Percentiles rank a stretch among this genome's conserved stretches.
phyloP scores from a whole-genome alignment of 1,140 invertebrate genomes.

The Drosophila repleta region DNA sequence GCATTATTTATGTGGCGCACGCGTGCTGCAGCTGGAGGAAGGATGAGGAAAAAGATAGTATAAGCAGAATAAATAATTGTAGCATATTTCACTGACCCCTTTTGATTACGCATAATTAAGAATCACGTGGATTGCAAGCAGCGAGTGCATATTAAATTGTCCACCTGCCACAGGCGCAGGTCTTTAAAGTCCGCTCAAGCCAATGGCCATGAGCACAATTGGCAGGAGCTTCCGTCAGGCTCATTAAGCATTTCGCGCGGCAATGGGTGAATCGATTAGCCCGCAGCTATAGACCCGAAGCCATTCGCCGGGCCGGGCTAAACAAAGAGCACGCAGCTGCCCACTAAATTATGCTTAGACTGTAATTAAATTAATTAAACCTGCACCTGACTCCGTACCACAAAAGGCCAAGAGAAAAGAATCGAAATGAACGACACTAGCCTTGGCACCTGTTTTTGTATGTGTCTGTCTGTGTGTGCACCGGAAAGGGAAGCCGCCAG shows the following conservation, averaged over 20 bases:
- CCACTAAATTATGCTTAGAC: slow-evolving; percentile 81
- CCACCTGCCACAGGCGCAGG: neutral
- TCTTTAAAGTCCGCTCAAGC: slow-evolving; percentile 24
- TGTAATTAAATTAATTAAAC: slow-evolving; percentile 82
- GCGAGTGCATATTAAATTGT: slow-evolving; percentile 45
- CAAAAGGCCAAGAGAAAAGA: slow-evolving; percentile 49
- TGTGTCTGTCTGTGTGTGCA: slow-evolving; percentile 7
- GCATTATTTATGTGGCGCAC: slow-evolving; percentile 75
- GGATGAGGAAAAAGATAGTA: neutral
- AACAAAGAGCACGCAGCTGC: slow-evolving; percentile 66
- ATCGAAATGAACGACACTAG: slow-evolving; percentile 50
- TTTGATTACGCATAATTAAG: slow-evolving; percentile 59
- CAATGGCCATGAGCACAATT: slow-evolving; percentile 4
- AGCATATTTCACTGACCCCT: slow-evolving; percentile 52
- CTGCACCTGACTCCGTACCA: slow-evolving; percentile 61
- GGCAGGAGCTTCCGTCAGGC: slow-evolving; percentile 7
- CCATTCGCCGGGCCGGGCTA: slow-evolving; percentile 13
- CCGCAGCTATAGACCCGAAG: slow-evolving; percentile 1
- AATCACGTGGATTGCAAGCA: neutral
- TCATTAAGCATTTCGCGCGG: slow-evolving; percentile 32
- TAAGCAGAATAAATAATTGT: slow-evolving; percentile 22
- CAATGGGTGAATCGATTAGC: slow-evolving; percentile 34
- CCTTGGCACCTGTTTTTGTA: neutral
- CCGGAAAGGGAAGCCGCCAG: slow-evolving; percentile 57
- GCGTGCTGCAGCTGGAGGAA: slow-evolving; percentile 50